Base-by-base conservation (phyloP, 2,113 vertebrate genomes). In the Xyliphius kryptos region DNA sequence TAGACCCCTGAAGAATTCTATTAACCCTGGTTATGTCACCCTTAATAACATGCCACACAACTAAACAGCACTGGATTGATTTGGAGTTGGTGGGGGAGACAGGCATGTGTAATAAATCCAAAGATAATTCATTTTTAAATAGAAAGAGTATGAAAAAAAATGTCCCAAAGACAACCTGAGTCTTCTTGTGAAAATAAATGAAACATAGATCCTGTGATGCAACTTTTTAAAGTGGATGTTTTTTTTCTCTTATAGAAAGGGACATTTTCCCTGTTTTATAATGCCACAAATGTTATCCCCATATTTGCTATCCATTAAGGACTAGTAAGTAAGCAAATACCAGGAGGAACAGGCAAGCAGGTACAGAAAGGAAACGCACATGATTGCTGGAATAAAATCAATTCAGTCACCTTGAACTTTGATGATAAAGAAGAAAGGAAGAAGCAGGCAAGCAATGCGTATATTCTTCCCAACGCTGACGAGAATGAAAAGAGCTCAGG, bases 1-100 rank as follows among this genome's bases (percentile, higher is more conserved):
- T 77, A 78, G 79, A 84, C 70, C 80, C 77, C 80, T 79, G 78
- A 77, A 81, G 75, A 77, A 83, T 83, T 86, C 75, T 76, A 83
- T 82, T 84, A 83, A 79, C 79, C 80, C 80, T 74, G 75, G 71
- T 81, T 79, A 82, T 81, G 81, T 80, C 76, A 76, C 69, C 41
- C 71, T 78, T 79, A 82, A 83, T 81, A 80, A 80, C 74, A 80
- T 73, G 70, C 77, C 77, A 77, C 68, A 69, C 75, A 69, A 72
- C 77, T 77, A 76, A 82, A 74, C 61, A 78, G 72, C 73, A 63
- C 16, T 13, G 66, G 74, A 54, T 59, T 81, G 70, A 79, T 63
- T 72, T 59, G 26, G 69, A 32, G 58, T n/a, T 17, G 43, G 60
- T 21, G 61, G 59, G 62, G 70, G 11, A 61, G 62, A 67, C 49